Evolutionary conservation across 37 sponge, comb jelly and placozoan genomes (phyloP), one percentile per base, ranked within the genome.

Genomic region (Tethya wilhelma): DNA sequence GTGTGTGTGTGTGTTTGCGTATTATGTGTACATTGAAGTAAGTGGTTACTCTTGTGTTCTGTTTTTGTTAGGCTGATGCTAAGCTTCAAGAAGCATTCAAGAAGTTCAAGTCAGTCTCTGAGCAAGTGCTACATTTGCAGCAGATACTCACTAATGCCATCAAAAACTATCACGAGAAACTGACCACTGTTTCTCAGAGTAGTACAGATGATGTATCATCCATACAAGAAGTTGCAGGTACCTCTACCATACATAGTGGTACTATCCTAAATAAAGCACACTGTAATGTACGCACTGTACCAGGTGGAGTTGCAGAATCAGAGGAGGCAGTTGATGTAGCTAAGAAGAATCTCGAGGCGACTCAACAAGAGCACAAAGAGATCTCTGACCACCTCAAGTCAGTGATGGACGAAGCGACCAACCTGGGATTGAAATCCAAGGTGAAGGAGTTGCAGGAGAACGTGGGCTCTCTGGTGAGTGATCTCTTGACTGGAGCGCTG

Each of bases 361-460:
- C 82, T 3, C n/a, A 30, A 22, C 26, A 22, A 7, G 23, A 59
- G 60, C 39, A 22, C 60, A 58, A 59, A 40, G 56, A 57, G 23
- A 34, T 37, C 7, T 4, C 42, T 37, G n/a, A 12, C n/a, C n/a
- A 31, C 22, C 59, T 75, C 25, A 59, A 20, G 26, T 38, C 29
- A 19, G 39, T 75, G 2, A 38, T 59, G 22, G 62, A 59, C 23
- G 20, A 26, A n/a, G 75, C 60, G 11, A 23, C n/a, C n/a, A 42
- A 58, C 25, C 41, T 75, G 4, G 75, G 75, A 56, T 62, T 75
- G 37, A 56, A 58, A 29, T 75, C 75, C 2, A 75, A 75, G 60
- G 75, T 59, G 38, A 62, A 57, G 36, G 60, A 75, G 75, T 33
- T 75, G 1, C 42, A 59, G 42, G 41, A 11, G 42, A 38, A 59